Conservation (phyloP, 2,888 invertebrate species). For the Galerucella calmariensis region DNA sequence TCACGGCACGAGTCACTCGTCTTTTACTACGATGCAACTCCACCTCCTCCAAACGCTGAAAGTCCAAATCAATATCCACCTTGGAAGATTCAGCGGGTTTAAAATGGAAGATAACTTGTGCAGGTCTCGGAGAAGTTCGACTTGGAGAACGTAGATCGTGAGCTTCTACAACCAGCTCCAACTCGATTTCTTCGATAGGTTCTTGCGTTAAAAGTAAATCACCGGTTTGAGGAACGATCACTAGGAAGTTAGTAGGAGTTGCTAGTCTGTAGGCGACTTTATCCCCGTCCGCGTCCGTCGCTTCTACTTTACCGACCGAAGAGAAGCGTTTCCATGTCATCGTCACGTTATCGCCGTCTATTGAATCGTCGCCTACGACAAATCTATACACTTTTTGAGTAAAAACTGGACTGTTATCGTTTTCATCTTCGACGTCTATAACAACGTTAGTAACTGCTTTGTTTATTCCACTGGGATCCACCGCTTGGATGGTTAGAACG, state of each 20-base stretch:
- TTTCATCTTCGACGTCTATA: constrained; percentile 84
- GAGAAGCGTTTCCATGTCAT: constrained; percentile 82
- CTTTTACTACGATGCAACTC: constrained; percentile 78
- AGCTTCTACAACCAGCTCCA: constrained; percentile 80
- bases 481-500: constrained; percentile 81
- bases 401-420: constrained; percentile 92
- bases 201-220: constrained; percentile 86
- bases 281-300: constrained; percentile 92
- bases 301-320: constrained; percentile 86
- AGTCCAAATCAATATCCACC: constrained; percentile 70
- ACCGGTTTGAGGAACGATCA: constrained; percentile 89
- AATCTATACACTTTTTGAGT: constrained; percentile 82
- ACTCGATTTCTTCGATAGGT: constrained; percentile 71
- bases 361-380: constrained; percentile 73
- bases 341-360: constrained; percentile 71
- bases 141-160: constrained; percentile 85
- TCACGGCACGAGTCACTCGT: constrained; percentile 88
- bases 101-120: constrained; percentile 82
- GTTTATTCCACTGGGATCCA: constrained; percentile 82
- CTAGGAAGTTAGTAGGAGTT: constrained; percentile 83
- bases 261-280: constrained; percentile 87
- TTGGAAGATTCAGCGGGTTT: constrained; percentile 68
- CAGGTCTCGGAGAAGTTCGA: constrained; percentile 75
- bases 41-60: constrained; percentile 64
- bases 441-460: constrained; percentile 82